phyloP scores from a whole-genome alignment of 2,113 vertebrate species.

The Dascyllus trimaculatus region DNA sequence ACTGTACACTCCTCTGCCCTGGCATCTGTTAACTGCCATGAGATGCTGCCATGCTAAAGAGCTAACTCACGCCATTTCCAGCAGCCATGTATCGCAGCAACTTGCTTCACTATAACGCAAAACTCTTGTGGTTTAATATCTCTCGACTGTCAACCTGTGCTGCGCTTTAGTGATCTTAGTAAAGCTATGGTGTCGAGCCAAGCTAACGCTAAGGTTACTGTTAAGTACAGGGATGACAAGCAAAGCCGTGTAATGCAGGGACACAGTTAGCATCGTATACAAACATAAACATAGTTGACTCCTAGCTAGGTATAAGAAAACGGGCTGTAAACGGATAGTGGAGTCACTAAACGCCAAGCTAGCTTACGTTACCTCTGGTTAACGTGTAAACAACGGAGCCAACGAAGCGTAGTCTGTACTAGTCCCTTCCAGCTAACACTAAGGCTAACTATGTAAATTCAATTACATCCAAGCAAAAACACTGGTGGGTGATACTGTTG shows the following conservation, averaged over 20 bases:
- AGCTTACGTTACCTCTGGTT: constrained; percentile 21
- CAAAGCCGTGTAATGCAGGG: background rate
- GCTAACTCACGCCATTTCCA: constrained; percentile 2
- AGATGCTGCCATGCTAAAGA: constrained; percentile 32
- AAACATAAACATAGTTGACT: background rate
- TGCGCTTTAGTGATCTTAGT: background rate
- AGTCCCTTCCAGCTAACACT: background rate
- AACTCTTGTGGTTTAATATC: background rate
- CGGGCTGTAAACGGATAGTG: background rate
- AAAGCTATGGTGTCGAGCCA: background rate
- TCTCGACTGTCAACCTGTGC: background rate
- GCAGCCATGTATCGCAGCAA: background rate
- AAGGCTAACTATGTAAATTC: background rate
- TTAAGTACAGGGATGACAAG: background rate
- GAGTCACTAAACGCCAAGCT: background rate
- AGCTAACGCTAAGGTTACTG: background rate
- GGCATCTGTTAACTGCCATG: constrained; percentile 37
- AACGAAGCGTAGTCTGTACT: background rate
- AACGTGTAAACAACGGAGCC: constrained; percentile 52
- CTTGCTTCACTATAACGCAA: too few species aligned
- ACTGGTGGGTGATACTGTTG: too few species aligned
- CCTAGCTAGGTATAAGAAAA: background rate
- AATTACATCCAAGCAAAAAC: background rate
- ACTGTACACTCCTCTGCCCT: constrained; percentile 25
- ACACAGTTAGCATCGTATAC: background rate